phyloP scores from a whole-genome alignment of 2,113 vertebrate genomes.

The Anhinga rufa region DNA sequence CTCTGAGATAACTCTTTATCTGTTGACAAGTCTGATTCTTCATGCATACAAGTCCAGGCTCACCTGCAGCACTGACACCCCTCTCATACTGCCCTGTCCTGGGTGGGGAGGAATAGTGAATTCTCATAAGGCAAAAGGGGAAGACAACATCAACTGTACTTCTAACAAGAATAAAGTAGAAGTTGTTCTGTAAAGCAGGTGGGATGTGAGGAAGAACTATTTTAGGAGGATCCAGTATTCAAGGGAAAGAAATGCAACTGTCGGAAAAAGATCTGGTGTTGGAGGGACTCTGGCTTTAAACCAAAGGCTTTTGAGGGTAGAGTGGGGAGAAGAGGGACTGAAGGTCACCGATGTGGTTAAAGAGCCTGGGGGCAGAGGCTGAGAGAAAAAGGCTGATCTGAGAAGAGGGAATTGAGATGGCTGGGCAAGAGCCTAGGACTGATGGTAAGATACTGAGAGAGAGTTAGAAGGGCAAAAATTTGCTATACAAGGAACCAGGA shows the following conservation, averaged over 20 bases:
- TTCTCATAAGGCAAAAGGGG: not conserved
- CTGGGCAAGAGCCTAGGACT: not conserved
- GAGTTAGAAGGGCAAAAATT: not conserved
- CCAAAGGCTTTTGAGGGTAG: not conserved
- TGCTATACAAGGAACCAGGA: not conserved
- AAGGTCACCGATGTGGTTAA: not conserved
- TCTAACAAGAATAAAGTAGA: not conserved
- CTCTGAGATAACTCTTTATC: not conserved
- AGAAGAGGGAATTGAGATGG: not conserved
- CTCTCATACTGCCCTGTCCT: not conserved
- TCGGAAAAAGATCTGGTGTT: not conserved
- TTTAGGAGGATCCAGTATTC: not conserved
- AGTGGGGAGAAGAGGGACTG: not conserved
- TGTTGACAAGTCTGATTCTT: not conserved
- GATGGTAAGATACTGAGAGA: not conserved
- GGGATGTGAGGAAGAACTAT: not conserved
- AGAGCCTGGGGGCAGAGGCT: not conserved
- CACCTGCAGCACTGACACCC: not conserved
- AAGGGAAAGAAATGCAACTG: not conserved
- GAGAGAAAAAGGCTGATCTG: not conserved
- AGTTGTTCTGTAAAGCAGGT: not conserved
- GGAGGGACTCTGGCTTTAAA: not conserved
- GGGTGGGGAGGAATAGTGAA: not conserved
- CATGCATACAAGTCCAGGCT: not conserved
- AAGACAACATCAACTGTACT: not conserved